Base-by-base conservation (phyloP, 2,888 invertebrate genomes). In the Lagria hirta region DNA sequence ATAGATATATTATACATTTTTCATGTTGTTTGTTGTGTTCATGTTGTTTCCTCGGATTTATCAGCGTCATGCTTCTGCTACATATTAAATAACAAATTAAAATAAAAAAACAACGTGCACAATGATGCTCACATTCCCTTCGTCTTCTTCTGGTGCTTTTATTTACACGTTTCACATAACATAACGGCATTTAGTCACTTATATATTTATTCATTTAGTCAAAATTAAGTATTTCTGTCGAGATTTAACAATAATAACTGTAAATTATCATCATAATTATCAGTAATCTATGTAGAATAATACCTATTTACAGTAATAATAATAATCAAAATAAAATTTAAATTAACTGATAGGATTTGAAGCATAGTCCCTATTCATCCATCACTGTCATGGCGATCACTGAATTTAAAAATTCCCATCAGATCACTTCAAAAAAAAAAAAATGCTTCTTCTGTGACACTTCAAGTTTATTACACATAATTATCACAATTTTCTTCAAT, bases 331-430 rank as follows among this genome's bases (percentile, higher is more conserved):
- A n/a, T n/a, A n/a, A n/a, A n/a, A n/a, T n/a, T n/a, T n/a, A n/a
- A n/a, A n/a, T n/a, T n/a, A n/a, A n/a, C n/a, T n/a, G n/a, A n/a
- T n/a, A n/a, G n/a, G n/a, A n/a, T n/a, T n/a, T 52, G 45, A 57
- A 56, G 52, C 56, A 50, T 59, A 48, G 43, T 47, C 37, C 26
- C 28, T 52, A 43, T 49, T 54, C 45, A 58, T n/a, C n/a, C n/a
- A n/a, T n/a, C n/a, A 58, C 54, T 65, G 67, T 69, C 67, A 69
- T 68, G 68, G 69, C 68, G 68, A 69, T 69, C 69, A 68, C 64
- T 54, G 55, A 55, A 56, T 51, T 55, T 54, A 62, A 58, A 23
- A 36, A 55, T 42, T 61, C 58, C 55, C 57, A 56, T 61, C 61
- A 62, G 62, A 64, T 63, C 65, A 65, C 63, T 62, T 35, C 8